Evolutionary conservation across 2,888 invertebrate species (phyloP), one percentile per base, ranked within the genome.

Genomic region (Pilophorus perplexus): DNA sequence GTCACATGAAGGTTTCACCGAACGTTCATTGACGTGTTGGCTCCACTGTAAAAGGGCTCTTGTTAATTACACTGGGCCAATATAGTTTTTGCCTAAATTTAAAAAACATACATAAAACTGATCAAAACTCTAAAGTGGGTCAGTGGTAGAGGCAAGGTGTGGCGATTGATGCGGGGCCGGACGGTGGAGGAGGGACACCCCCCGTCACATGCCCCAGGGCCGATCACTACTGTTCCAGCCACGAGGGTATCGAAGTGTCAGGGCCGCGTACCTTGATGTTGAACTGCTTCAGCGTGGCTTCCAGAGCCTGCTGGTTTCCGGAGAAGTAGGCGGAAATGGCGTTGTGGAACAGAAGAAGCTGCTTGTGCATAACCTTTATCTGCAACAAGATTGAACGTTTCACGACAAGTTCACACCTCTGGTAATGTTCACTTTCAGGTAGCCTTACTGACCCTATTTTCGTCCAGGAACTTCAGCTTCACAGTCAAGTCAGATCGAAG

Each of bases 281-380:
- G 80, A 97, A 97, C 81, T 96, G 95, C 74, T 93, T 90, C 72
- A 97, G 82, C 18, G 96, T 94, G 23, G 92, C 90, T 77, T 97
- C 96, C 65, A 98, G 80, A 69, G 93, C 92, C 69, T 87, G 85
- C 77, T 93, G 92, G 82, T 98, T 98, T 64, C 97, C 96, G 74
- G 94, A 93, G 80, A 96, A 97, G 80, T 96, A 98, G 5, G 96
- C 95, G 28, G 95, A 90, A 67, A 96, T 88, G 1, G 97, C 97
- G 80, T 96, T 96, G 80, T 98, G 96, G 79, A 97, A 92, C 73
- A 98, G 80, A 65, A 96, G 82, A 71, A 98, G 81, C 78, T 98
- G 97, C 78, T 97, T 97, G 80, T 96, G 95, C 96, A 98, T 96
- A 73, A 97, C 96, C 80, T 97, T 96, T 74, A 96, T 90, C 93